These are phyloP conservation scores for Hoplodrina ambigua DNA, from an alignment of 2,888 invertebrate genomes.

Conservation along the genomic window DNA sequence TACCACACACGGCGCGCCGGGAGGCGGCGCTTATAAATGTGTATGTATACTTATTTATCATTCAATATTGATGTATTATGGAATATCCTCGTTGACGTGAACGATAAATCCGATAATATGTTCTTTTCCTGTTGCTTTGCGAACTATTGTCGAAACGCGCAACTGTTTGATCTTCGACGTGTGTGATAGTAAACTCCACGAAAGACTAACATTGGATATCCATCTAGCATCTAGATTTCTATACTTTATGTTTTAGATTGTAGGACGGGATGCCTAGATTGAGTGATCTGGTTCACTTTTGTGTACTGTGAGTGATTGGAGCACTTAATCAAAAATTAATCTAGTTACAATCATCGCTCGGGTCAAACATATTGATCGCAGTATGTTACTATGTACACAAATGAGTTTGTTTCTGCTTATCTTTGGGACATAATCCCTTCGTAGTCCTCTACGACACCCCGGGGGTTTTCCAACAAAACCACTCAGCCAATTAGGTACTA, in stretches of 20 bases:
- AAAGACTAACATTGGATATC: neutral
- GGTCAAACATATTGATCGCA: neutral
- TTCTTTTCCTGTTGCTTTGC: constrained; percentile 22
- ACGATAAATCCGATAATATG: constrained; percentile 26
- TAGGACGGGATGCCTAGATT: neutral
- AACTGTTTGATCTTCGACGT: neutral
- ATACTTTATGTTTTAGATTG: neutral
- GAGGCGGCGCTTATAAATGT: constrained; percentile 23
- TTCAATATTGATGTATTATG: constrained; percentile 22
- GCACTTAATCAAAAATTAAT: neutral
- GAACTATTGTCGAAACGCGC: neutral
- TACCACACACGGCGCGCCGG: constrained; percentile 22
- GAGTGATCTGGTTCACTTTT: neutral
- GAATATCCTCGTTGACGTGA: neutral
- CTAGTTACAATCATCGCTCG: neutral
- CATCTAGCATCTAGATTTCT: neutral
- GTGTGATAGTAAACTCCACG: neutral
- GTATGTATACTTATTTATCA: constrained; percentile 33
- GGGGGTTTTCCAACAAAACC: constrained; percentile 5
- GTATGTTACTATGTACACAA: neutral
- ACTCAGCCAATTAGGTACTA: constrained; percentile 18
- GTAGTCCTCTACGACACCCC: constrained; percentile 19
- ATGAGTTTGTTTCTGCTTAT: neutral
- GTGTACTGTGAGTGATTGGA: neutral
- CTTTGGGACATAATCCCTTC: neutral